Percentiles rank a stretch among this genome's conserved stretches.
Evolutionary conservation across 2,113 vertebrate species (phyloP).

Genomic region (Rhinichthys klamathensis): DNA sequence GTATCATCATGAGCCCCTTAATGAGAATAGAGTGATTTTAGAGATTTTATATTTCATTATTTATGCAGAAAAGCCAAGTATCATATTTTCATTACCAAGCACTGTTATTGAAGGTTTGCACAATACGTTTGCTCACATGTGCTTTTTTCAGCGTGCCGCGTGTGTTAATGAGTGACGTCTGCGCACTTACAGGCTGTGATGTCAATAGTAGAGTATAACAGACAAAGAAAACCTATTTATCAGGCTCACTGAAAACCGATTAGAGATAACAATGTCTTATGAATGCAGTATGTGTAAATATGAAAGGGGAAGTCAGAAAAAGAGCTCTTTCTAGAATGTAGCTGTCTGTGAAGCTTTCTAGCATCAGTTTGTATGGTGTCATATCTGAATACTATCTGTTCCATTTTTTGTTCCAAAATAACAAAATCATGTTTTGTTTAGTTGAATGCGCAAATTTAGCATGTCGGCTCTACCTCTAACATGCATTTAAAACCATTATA

Average conservation of each 20-base stretch:
- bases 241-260: neutral
- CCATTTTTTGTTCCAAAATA: neutral
- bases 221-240: constrained; percentile 7
- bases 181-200: neutral
- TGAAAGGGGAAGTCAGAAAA: neutral
- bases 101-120: constrained; percentile 96
- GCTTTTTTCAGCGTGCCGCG: constrained; percentile 71
- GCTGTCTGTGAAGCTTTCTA: constrained; percentile 18
- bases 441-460: constrained; percentile 16
- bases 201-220: neutral
- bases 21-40: constrained; percentile 69
- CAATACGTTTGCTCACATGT: constrained; percentile 85
- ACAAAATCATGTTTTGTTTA: constrained; percentile 16
- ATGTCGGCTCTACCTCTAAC: constrained; percentile 40
- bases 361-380: neutral
- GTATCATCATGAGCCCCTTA: neutral
- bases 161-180: neutral
- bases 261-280: neutral
- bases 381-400: constrained; percentile 15
- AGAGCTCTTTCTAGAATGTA: constrained; percentile 24
- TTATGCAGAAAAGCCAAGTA: constrained; percentile 78
- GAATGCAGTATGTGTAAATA: constrained; percentile 44
- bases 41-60: constrained; percentile 58
- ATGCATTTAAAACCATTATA: neutral
- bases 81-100: constrained; percentile 85